Evolutionary conservation across 2,888 invertebrate species (phyloP), one percentile per base, ranked within the genome.

Genomic region (Pristionchus maxplancki): DNA sequence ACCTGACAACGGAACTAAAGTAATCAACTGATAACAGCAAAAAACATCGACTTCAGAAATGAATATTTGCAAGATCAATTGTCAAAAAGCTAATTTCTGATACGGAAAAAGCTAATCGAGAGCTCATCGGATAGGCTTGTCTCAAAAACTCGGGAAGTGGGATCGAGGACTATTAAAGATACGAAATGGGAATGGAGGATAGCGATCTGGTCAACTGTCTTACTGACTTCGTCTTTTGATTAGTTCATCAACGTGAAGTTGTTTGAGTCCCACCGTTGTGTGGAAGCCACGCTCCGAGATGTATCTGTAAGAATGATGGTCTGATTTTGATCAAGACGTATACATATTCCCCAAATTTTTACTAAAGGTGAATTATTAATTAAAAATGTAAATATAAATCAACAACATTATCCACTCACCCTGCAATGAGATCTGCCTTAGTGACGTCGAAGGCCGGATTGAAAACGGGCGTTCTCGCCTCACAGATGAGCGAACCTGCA

Each of bases 361-460:
- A n/a, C n/a, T n/a, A n/a, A n/a, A n/a, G n/a, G n/a, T n/a, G n/a
- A n/a, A 40, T 40, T 44, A 58, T 24, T n/a, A 20, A 58, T 6
- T 24, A 58, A 58, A 58, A 24, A 34, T n/a, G n/a, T n/a, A n/a
- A n/a, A n/a, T n/a, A n/a, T n/a, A n/a, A n/a, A n/a, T n/a, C n/a
- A n/a, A n/a, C n/a, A n/a, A n/a, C n/a, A 74, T 9, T 48, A 15
- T 24, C 8, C 6, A 40, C 82, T 34, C 20, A 88, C 88, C 62
- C 44, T 3, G 78, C 5, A 91, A 99, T 98, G 53, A 99, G 96
- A 31, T 96, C 95, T 0, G 97, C 97, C 44, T 99, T 99, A 6
- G 99, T 99, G 0, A 99, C 97, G 95, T 99, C 99, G 95, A 99
- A 99, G 0, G 98, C 97, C 86, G 99, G 99, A 96, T 99, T 99